A percentile compares a stretch with the other conserved stretches of the same genome.
phyloP scores from a whole-genome alignment of 1,140 invertebrate species.

The Sogatella furcifera region DNA sequence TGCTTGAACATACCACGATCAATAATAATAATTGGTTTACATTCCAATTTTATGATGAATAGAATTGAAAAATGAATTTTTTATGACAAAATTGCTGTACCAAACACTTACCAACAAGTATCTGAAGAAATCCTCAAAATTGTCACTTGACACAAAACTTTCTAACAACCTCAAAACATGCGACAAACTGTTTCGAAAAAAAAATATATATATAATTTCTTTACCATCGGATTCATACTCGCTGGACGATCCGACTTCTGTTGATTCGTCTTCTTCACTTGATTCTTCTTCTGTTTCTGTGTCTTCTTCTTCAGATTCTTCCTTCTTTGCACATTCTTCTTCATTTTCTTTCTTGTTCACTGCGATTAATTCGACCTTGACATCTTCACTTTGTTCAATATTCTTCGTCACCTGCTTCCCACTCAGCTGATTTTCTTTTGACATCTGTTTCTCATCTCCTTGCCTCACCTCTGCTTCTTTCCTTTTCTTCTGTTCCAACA shows the following conservation, averaged over 20 bases:
- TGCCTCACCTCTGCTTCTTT: background rate
- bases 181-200: too few relatives aligned
- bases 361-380: background rate
- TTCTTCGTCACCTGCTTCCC: background rate
- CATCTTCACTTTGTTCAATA: background rate
- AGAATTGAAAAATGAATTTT: too few relatives aligned
- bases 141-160: too few relatives aligned
- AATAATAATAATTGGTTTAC: too few relatives aligned
- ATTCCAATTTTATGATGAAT: too few relatives aligned
- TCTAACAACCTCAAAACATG: too few relatives aligned
- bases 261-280: background rate
- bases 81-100: too few relatives aligned
- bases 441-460: background rate
- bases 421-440: background rate
- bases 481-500: constrained; percentile 2
- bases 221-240: background rate
- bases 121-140: too few relatives aligned
- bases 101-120: too few relatives aligned
- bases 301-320: background rate
- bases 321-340: background rate
- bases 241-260: background rate
- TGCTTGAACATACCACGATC: too few relatives aligned
- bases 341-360: background rate
- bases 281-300: constrained; percentile 11
- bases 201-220: background rate